These are phyloP conservation scores for Hydropotes inermis DNA, from an alignment of 2,113 vertebrate species.

Conservation along the genomic window DNA sequence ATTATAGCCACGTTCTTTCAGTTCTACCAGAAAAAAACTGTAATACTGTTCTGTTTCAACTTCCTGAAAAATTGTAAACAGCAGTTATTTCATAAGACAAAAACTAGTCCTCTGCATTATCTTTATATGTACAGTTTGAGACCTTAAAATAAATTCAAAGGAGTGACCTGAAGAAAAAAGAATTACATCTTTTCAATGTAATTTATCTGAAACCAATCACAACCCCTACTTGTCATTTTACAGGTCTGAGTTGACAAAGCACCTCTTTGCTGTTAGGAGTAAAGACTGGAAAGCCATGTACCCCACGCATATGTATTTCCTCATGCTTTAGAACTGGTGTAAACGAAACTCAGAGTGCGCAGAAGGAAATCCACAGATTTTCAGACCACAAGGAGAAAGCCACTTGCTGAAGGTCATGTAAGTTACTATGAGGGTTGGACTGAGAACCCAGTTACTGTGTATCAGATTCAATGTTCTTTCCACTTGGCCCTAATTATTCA, in stretches of 20 bases:
- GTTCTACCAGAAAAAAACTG: constrained; percentile 94
- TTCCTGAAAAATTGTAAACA: constrained; percentile 86
- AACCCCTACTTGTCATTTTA: background rate
- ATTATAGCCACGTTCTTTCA: constrained; percentile 97
- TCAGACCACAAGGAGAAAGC: background rate
- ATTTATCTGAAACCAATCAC: background rate
- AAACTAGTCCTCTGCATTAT: background rate
- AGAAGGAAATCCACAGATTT: background rate
- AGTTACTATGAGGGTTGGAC: background rate
- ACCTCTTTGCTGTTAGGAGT: background rate
- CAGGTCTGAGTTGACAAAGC: background rate
- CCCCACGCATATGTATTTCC: background rate
- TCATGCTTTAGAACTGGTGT: background rate
- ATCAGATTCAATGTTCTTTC: background rate
- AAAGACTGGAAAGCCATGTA: background rate
- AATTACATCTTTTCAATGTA: background rate
- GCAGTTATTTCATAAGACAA: constrained; percentile 46
- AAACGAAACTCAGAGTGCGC: background rate
- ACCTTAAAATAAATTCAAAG: background rate
- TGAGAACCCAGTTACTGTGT: background rate
- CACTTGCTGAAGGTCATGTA: background rate
- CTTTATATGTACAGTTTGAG: background rate
- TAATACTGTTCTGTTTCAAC: constrained; percentile 99
- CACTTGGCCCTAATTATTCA: background rate
- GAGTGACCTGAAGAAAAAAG: background rate